Evolutionary conservation across 2,113 vertebrate genomes (phyloP).

Genomic region (Sylvia atricapilla): DNA sequence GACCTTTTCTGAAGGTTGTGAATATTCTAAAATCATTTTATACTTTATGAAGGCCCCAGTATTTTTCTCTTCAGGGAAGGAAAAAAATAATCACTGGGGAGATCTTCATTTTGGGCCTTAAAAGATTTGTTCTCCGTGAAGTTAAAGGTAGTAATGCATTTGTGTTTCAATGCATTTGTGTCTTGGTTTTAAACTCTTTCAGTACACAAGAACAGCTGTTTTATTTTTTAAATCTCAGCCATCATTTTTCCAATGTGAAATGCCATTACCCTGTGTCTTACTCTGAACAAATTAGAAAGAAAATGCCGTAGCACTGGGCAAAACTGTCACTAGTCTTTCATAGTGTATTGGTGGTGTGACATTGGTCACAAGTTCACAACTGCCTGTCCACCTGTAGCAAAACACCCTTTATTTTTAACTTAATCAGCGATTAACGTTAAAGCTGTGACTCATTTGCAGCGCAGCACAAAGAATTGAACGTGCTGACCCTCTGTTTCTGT

Average conservation of each 20-base stretch:
- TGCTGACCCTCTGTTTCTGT: background rate
- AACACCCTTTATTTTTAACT: background rate
- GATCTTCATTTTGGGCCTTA: background rate
- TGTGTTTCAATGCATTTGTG: background rate
- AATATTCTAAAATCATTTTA: background rate
- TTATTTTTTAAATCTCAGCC: background rate
- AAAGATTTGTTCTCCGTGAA: background rate
- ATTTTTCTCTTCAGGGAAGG: background rate
- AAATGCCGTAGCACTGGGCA: background rate
- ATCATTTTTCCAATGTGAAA: background rate
- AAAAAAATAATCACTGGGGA: too few species aligned
- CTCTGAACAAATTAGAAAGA: background rate
- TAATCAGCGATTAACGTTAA: background rate
- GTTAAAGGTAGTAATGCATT: background rate
- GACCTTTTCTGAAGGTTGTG: background rate
- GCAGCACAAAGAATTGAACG: background rate
- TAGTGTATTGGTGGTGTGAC: background rate
- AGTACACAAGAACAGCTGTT: background rate
- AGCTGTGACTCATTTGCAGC: background rate
- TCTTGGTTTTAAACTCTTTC: background rate
- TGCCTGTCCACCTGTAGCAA: background rate
- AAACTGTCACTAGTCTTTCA: background rate
- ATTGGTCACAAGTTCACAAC: background rate
- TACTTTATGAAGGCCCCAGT: background rate
- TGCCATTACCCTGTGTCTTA: background rate